Base-by-base conservation (phyloP, 2,797 vertebrate genomes). In the Cyclura pinguis region DNA sequence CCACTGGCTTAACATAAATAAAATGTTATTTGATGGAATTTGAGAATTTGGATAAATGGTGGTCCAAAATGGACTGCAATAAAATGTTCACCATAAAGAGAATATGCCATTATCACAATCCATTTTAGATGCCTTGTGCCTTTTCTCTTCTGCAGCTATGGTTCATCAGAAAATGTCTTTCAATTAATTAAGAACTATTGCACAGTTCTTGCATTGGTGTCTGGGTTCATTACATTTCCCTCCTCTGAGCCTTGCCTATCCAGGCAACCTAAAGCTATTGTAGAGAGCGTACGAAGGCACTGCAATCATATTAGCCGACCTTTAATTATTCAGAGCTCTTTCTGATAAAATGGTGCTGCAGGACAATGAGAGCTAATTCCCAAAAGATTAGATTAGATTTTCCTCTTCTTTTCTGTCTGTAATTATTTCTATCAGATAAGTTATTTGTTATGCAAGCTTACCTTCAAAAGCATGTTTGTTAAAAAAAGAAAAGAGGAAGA, bases 401-500 rank as follows among this genome's bases (percentile, higher is more conserved):
- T 1, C 0, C 81, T 29, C n/a, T 24, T 13, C 57, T 78, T 90
- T 93, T 74, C 93, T 82, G 69, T 83, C 91, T 94, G 91, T 95
- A 95, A 96, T 96, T 95, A 95, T 96, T 96, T 96, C 90, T 86
- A 93, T 95, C 32, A 88, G 92, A 93, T 94, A 94, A 93, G 77
- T 94, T 96, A 96, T 96, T 95, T 96, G 92, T 94, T 93, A 94
- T 95, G 95, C 94, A 93, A 91, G 92, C 87, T 94, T 94, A 95
- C 94, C 90, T 96, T 96, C 93, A 95, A 95, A 96, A 94, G 90
- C 92, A 89, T 91, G 92, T 95, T 95, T 96, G 94, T 96, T 95
- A 93, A 91, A 95, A 96, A 94, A 86, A 92, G 88, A 95, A 95
- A 86, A 94, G 88, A 47, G 90, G 80, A 94, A 95, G 90, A 93